Percentiles rank a stretch among this genome's conserved stretches.
Conservation (phyloP, 2,888 invertebrate genomes). For the Melieria omissa region DNA sequence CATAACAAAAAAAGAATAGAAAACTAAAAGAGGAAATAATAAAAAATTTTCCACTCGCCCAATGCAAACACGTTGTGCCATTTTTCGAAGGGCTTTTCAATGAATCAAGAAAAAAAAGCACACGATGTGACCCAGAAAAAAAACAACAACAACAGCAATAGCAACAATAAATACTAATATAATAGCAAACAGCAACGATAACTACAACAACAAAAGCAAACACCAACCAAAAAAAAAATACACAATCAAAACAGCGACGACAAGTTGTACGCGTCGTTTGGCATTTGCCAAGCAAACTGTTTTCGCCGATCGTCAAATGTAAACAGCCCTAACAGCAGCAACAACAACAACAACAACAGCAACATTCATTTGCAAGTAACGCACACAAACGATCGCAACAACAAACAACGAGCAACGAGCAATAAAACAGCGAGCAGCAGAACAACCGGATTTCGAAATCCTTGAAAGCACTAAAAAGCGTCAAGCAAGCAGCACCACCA, state of each 20-base stretch:
- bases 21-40: background rate
- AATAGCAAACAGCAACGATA: background rate
- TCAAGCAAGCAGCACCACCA: background rate
- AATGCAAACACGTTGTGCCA: slow-evolving; percentile 2
- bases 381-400: background rate
- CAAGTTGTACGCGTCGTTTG: too few species aligned
- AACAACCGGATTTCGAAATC: slow-evolving; percentile 20
- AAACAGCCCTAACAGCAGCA: slow-evolving; percentile 33
- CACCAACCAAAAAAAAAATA: background rate
- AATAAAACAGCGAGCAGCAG: slow-evolving; percentile 9
- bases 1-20: background rate
- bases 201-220: slow-evolving; percentile 3
- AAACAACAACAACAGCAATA: slow-evolving; percentile 7
- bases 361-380: slow-evolving; percentile 32
- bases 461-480: slow-evolving; percentile 9
- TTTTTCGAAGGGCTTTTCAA: slow-evolving; percentile 7
- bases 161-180: background rate
- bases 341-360: slow-evolving; percentile 8
- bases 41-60: slow-evolving; percentile 13
- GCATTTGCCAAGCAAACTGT: too few species aligned
- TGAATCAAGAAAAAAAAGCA: background rate
- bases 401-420: background rate
- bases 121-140: background rate
- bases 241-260: too few species aligned
- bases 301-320: too few species aligned